These are phyloP conservation scores for Leptinotarsa undecemlineata DNA, from an alignment of 1,140 invertebrate genomes.

Conservation along the genomic window DNA sequence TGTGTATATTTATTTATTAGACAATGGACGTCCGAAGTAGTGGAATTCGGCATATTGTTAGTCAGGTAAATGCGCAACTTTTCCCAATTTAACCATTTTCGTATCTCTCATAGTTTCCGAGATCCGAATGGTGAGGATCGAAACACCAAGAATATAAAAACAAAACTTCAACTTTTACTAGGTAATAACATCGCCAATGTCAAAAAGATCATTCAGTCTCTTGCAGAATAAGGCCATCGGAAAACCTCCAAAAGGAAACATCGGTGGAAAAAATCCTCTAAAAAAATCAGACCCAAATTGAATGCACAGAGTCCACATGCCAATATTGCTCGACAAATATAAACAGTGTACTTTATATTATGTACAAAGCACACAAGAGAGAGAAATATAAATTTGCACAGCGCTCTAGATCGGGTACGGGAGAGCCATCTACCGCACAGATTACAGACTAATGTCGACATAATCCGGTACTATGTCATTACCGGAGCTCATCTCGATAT, in stretches of 20 bases:
- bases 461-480: conserved; percentile 9
- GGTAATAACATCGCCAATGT: too few species aligned
- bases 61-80: too few species aligned
- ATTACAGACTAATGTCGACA: conserved; percentile 37
- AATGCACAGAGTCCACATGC: conserved; percentile 47
- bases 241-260: neutral
- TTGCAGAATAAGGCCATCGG: neutral
- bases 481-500: conserved; percentile 7
- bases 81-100: too few species aligned
- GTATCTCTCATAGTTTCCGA: too few species aligned
- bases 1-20: too few species aligned
- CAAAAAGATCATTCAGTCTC: neutral
- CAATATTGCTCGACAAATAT: conserved; percentile 52
- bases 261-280: conserved; percentile 29
- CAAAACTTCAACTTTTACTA: too few species aligned
- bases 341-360: conserved; percentile 52
- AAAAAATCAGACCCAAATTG: conserved; percentile 43
- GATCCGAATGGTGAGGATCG: too few species aligned
- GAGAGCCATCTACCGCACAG: conserved; percentile 41
- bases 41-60: too few species aligned
- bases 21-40: too few species aligned
- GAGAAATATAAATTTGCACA: conserved; percentile 48
- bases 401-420: conserved; percentile 28
- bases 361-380: conserved; percentile 49
- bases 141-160: too few species aligned